Conservation (phyloP, 2,888 invertebrate species). For the Pollenia labialis region DNA sequence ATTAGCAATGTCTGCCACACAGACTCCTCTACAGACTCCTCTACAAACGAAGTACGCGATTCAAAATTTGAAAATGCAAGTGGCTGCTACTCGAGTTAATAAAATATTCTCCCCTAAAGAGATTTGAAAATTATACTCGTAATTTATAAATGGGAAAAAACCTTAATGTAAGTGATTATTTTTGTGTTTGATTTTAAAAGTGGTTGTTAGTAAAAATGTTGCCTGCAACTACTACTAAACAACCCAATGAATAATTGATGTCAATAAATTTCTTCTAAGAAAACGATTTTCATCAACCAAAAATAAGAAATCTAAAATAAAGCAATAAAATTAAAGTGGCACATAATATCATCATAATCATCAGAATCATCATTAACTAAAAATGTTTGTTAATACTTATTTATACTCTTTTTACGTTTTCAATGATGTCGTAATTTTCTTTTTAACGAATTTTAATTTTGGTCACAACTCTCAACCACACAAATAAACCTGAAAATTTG, state of each 20-base stretch:
- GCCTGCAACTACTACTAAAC: not conserved
- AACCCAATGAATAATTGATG: conserved; percentile 52
- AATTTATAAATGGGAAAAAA: conserved; percentile 21
- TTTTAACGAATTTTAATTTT: not conserved
- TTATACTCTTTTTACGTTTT: not conserved
- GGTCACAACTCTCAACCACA: not conserved
- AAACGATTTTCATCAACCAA: conserved; percentile 3
- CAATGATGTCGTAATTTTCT: not conserved
- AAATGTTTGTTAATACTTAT: not conserved
- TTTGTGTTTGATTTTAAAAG: not conserved
- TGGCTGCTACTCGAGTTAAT: conserved; percentile 29
- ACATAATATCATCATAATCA: not conserved
- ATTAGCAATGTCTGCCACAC: not conserved
- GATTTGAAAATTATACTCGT: conserved; percentile 25
- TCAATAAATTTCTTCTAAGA: conserved; percentile 24
- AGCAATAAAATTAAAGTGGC: too few relatives aligned
- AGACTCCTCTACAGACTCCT: not conserved
- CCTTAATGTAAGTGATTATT: conserved; percentile 49
- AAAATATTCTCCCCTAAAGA: conserved; percentile 34
- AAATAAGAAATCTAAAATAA: not conserved
- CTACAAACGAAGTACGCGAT: not conserved
- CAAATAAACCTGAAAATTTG: not conserved
- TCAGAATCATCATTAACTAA: not conserved
- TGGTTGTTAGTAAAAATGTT: conserved; percentile 1
- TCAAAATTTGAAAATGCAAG: conserved; percentile 8